A percentile compares a stretch with the other conserved stretches of the same genome.
phyloP scores from a whole-genome alignment of 1,140 invertebrate genomes.

The Pissodes strobi region DNA sequence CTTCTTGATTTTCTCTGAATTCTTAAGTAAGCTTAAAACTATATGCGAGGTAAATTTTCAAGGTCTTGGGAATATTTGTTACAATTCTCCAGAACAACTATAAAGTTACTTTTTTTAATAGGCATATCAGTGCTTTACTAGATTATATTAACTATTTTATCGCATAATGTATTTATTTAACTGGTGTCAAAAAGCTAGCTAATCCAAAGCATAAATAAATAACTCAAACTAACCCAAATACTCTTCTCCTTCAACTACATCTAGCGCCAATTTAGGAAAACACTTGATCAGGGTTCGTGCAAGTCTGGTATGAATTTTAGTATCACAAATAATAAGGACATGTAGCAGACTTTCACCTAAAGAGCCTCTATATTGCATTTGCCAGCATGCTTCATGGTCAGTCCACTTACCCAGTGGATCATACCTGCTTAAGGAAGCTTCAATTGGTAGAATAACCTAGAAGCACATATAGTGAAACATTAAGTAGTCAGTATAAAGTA shows the following conservation, averaged over 20 bases:
- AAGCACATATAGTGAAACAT: not conserved
- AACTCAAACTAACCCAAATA: slow-evolving; percentile 73
- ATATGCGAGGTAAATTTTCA: too few relatives aligned
- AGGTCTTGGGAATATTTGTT: too few relatives aligned
- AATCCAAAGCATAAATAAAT: too few relatives aligned
- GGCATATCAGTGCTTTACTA: too few relatives aligned
- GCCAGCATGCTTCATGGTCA: slow-evolving; percentile 94
- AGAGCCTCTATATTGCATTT: slow-evolving; percentile 93
- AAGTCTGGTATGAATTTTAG: slow-evolving; percentile 80
- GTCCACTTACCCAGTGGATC: slow-evolving; percentile 85
- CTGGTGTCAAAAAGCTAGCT: too few relatives aligned
- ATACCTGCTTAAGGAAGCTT: slow-evolving; percentile 76
- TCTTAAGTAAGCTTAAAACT: too few relatives aligned
- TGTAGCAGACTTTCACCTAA: slow-evolving; percentile 94
- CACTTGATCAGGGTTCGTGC: slow-evolving; percentile 87
- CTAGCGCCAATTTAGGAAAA: slow-evolving; percentile 88
- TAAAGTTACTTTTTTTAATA: too few relatives aligned
- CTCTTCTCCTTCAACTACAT: slow-evolving; percentile 96
- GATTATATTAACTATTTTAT: too few relatives aligned
- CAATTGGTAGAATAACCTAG: slow-evolving; percentile 76
- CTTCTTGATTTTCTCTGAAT: too few relatives aligned
- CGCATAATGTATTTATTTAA: too few relatives aligned
- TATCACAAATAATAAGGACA: slow-evolving; percentile 93
- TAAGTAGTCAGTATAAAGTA: too few relatives aligned
- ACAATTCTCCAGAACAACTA: too few relatives aligned